Conservation (phyloP, 2,113 vertebrate species). For the Irena cyanogastra region DNA sequence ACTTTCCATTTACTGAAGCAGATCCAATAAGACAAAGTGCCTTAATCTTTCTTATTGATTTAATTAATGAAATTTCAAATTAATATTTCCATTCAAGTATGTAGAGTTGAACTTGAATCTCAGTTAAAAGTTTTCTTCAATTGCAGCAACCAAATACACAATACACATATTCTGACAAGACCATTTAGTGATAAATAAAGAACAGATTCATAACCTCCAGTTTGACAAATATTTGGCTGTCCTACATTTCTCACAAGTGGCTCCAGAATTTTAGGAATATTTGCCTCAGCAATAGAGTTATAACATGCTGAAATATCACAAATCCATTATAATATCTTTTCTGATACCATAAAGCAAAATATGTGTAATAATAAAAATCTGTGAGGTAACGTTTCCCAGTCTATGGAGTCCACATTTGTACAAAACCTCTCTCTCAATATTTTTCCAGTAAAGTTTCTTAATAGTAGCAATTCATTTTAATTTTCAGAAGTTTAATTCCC, state of each 20-base stretch:
- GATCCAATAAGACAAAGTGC: neutral
- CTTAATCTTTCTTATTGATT: neutral
- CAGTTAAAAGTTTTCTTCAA: neutral
- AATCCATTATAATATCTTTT: neutral
- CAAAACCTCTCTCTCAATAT: neutral
- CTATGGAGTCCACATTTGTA: neutral
- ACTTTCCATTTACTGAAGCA: neutral
- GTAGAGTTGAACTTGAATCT: neutral
- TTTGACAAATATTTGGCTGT: neutral
- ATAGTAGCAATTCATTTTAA: neutral
- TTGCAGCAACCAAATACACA: neutral
- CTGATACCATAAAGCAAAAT: neutral
- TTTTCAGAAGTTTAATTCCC: neutral
- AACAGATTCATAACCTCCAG: neutral
- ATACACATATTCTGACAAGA: neutral
- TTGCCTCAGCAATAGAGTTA: neutral
- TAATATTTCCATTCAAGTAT: neutral
- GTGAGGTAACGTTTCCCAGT: fast-evolving
- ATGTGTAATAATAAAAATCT: neutral
- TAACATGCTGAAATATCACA: neutral
- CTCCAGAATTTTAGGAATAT: neutral
- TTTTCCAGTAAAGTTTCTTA: neutral
- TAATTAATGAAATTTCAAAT: neutral
- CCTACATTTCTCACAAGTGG: neutral
- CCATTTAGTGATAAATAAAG: neutral